Conservation (phyloP, 2,113 vertebrate species). For the Ctenomys sociabilis region DNA sequence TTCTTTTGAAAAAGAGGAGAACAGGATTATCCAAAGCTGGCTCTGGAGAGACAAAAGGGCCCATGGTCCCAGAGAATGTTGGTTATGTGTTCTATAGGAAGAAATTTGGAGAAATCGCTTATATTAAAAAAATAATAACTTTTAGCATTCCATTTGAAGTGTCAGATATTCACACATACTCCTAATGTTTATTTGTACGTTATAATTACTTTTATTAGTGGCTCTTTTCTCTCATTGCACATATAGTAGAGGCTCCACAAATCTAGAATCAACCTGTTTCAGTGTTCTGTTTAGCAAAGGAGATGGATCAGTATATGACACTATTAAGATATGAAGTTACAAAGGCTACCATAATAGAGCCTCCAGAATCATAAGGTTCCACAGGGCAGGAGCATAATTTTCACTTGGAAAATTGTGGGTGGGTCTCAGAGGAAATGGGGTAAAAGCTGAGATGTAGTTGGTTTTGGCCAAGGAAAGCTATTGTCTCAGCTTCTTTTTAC, state of each 20-base stretch:
- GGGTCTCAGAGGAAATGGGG: not conserved
- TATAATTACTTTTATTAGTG: constrained; percentile 23
- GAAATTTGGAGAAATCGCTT: no score
- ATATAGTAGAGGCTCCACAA: not conserved
- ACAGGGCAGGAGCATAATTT: not conserved
- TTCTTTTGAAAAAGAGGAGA: not conserved
- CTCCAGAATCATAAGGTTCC: not conserved
- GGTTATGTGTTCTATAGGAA: no score
- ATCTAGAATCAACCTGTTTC: not conserved
- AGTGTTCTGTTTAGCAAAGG: not conserved
- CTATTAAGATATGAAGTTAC: not conserved
- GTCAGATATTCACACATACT: not conserved
- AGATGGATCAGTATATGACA: not conserved
- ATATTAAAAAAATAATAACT: no score
- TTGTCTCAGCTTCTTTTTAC: no score
- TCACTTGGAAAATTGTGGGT: no score
- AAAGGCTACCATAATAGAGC: not conserved
- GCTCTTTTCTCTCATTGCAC: not conserved
- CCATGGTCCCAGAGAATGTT: no score
- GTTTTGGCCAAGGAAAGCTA: not conserved
- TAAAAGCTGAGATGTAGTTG: not conserved
- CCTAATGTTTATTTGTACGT: constrained; percentile 2
- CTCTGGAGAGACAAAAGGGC: not conserved
- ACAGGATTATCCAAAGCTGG: not conserved
- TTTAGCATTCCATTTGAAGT: not conserved